Percentiles rank a stretch among this genome's conserved stretches.
Conservation (phyloP, 2,888 invertebrate genomes). For the Lathronympha strigana region DNA sequence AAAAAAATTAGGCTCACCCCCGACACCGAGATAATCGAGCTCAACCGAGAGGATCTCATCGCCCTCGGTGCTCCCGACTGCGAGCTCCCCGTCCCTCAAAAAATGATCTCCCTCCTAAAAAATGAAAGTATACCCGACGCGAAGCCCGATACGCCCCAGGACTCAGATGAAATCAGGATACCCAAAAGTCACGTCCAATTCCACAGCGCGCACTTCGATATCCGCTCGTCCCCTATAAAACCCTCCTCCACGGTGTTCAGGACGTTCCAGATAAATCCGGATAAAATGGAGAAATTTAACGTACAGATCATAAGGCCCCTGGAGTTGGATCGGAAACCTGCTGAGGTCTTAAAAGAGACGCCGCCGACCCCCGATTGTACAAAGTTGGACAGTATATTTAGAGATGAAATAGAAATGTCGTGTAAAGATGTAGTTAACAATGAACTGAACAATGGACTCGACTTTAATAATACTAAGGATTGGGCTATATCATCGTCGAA, state of each 20-base stretch:
- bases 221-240: slow-evolving; percentile 77
- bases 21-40: slow-evolving; percentile 60
- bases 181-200: slow-evolving; percentile 64
- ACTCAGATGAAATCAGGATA: slow-evolving; percentile 46
- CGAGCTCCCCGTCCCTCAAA: slow-evolving; percentile 43
- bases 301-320: slow-evolving; percentile 67
- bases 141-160: slow-evolving; percentile 42
- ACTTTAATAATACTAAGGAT: slow-evolving; percentile 56
- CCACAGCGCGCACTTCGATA: slow-evolving; percentile 77
- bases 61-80: slow-evolving; percentile 48
- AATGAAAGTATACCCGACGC: slow-evolving; percentile 32
- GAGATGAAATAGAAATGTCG: slow-evolving; percentile 57
- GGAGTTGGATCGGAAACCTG: slow-evolving; percentile 50
- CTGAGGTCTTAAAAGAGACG: slow-evolving; percentile 44
- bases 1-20: slow-evolving; percentile 66
- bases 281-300: slow-evolving; percentile 68
- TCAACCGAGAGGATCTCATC: slow-evolving; percentile 62
- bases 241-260: slow-evolving; percentile 70
- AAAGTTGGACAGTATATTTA: slow-evolving; percentile 59
- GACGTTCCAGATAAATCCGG: slow-evolving; percentile 75
- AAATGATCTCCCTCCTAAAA: slow-evolving; percentile 30
- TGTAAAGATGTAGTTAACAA: slow-evolving; percentile 60
- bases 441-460: slow-evolving; percentile 51
- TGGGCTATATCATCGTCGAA: slow-evolving; percentile 60
- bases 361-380: slow-evolving; percentile 45